These are phyloP conservation scores for Heliothis subflexa DNA, from an alignment of 1,140 invertebrate genomes.

Conservation along the genomic window DNA sequence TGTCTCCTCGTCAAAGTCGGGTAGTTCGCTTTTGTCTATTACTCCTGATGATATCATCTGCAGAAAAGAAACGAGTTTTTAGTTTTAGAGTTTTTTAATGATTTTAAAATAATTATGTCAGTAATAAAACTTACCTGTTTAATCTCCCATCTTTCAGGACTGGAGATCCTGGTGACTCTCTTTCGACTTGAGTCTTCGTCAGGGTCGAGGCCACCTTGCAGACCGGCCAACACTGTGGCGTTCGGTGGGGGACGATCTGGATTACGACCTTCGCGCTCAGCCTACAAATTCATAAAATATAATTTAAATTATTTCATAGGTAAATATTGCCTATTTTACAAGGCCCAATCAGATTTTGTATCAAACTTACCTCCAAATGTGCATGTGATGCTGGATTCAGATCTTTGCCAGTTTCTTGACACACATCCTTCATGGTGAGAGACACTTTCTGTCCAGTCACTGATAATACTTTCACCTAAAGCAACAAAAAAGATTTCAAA, in stretches of 20 bases:
- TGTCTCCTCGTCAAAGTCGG: conserved; percentile 96
- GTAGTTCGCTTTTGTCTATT: conserved; percentile 94
- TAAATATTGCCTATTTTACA: not conserved
- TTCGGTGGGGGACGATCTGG: conserved; percentile 92
- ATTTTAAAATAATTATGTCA: not conserved
- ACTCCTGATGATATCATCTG: conserved; percentile 95
- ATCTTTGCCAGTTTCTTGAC: conserved; percentile 97
- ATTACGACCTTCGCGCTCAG: conserved; percentile 92
- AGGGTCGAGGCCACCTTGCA: conserved; percentile 90
- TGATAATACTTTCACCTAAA: conserved; percentile 94
- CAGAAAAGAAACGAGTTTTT: conserved; percentile 41
- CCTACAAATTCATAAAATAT: conserved; percentile 70
- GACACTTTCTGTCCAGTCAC: conserved; percentile 97
- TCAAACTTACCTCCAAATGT: conserved; percentile 78
- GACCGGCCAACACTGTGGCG: conserved; percentile 89
- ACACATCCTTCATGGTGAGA: conserved; percentile 99
- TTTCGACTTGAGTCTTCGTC: conserved; percentile 93
- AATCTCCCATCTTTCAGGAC: conserved; percentile 97
- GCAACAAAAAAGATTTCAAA: not conserved
- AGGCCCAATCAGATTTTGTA: not conserved
- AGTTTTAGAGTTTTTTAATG: not conserved
- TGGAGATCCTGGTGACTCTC: conserved; percentile 96
- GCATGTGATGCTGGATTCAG: conserved; percentile 94
- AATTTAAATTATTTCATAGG: too few species aligned
- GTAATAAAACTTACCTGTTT: conserved; percentile 87